Evolutionary conservation across 2,113 vertebrate genomes (phyloP), one percentile per base, ranked within the genome.

Genomic region (Chroicocephalus ridibundus): DNA sequence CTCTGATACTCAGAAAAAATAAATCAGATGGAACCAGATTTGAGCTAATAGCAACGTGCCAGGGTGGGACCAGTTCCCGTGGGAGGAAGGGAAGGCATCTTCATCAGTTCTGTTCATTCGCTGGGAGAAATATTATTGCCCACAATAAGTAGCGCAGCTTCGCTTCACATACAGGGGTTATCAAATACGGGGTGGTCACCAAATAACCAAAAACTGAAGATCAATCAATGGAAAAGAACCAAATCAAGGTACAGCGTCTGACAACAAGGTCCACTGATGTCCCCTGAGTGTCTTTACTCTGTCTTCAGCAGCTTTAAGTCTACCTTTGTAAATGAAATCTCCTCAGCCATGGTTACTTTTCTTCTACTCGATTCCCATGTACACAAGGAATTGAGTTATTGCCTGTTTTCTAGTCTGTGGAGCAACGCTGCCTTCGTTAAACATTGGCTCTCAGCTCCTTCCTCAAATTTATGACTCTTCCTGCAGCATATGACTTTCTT

Each of bases 41-140:
- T 0, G 2, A 83, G 22, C 26, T 57, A 66, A 38, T 1, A 69
- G 31, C 16, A 79, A 32, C 0, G 0, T 32, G 22, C 9, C 58
- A 74, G 42, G 12, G 19, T 74, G 44, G 55, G 69, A 80, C 71
- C 21, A 65, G 68, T 14, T 74, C 24, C 26, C 2, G 2, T 1
- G 4, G 20, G 17, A 69, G 27, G 26, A 77, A 94, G 79, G 4
- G 44, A 8, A 42, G 4, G 25, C 11, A 17, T 54, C 44, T 68
- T 79, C 49, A 40, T 6, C 20, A 54, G 19, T 60, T 82, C 34
- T 9, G 3, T 68, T 61, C 22, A 32, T 80, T 49, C 7, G 0
- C 5, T 62, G 34, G 22, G 40, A 57, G 81, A 79, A 94, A 66
- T 80, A 40, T 15, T 72, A 51, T 26, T 52, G 27, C 11, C 40